Evolutionary conservation across 1,140 invertebrate species (phyloP).

Genomic region (Prorops nasuta): DNA sequence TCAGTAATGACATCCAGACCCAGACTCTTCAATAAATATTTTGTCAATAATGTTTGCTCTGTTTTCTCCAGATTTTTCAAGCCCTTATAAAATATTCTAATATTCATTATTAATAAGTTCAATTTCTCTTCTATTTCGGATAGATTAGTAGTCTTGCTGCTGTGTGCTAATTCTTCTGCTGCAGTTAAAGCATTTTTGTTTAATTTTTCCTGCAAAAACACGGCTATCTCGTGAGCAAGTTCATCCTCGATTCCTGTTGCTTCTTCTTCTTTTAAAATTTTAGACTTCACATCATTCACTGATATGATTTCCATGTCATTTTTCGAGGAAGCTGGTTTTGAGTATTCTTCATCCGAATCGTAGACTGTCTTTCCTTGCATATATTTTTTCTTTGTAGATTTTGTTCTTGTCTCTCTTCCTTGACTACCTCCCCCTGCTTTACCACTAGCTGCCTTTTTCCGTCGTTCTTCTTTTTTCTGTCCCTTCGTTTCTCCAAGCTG

Average conservation of each 20-base stretch:
- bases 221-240: conserved; percentile 57
- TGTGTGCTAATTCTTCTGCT: not conserved
- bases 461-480: conserved; percentile 79
- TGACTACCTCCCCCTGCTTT: conserved; percentile 86
- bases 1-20: not conserved
- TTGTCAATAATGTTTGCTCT: not conserved
- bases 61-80: not conserved
- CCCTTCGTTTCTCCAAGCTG: conserved; percentile 58
- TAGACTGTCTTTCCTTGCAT: conserved; percentile 55
- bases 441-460: conserved; percentile 80
- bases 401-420: conserved; percentile 88
- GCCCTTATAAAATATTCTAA: not conserved
- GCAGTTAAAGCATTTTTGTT: conserved; percentile 9
- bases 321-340: conserved; percentile 31
- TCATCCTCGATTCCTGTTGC: conserved; percentile 65
- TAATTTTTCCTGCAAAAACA: conserved; percentile 60
- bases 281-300: conserved; percentile 62
- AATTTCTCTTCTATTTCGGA: not conserved
- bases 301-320: not conserved
- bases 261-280: conserved; percentile 61
- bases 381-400: conserved; percentile 74
- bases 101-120: not conserved
- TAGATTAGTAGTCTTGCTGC: not conserved
- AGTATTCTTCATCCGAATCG: conserved; percentile 59
- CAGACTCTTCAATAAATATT: not conserved